Evolutionary conservation across 2,113 vertebrate species (phyloP).

Genomic region (Lamprologus tigripictilis): DNA sequence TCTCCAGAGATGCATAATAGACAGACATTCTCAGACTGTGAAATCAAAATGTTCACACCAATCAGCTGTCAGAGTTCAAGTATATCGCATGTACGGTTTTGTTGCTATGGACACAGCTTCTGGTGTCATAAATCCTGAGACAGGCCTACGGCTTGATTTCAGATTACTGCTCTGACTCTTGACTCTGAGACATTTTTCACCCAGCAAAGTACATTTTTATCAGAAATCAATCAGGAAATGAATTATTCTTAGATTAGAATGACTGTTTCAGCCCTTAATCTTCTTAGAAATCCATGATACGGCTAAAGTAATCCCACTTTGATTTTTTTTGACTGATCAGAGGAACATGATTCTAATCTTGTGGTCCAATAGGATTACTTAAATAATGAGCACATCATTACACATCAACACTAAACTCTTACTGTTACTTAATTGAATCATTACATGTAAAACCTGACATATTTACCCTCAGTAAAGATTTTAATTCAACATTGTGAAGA

Average conservation of each 20-base stretch:
- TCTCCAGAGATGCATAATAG: constrained; percentile 24
- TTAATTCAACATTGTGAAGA: not conserved
- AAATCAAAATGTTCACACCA: constrained; percentile 52
- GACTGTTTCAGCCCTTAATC: constrained; percentile 48
- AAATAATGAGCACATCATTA: constrained; percentile 51
- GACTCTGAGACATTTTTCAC: not conserved
- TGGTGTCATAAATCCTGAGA: constrained; percentile 35
- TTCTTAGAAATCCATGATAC: constrained; percentile 25
- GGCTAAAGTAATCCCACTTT: constrained; percentile 43
- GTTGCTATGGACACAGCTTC: constrained; percentile 67
- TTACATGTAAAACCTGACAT: constrained; percentile 14
- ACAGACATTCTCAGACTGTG: constrained; percentile 14
- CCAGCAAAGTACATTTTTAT: constrained; percentile 8
- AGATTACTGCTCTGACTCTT: constrained; percentile 9
- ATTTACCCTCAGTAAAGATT: not conserved
- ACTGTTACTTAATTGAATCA: constrained; percentile 37
- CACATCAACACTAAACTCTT: constrained; percentile 15
- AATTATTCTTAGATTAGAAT: constrained; percentile 50
- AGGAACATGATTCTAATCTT: constrained; percentile 49
- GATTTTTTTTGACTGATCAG: constrained; percentile 51
- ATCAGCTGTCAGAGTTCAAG: constrained; percentile 48
- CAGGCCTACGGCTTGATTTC: constrained; percentile 5
- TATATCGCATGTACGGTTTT: constrained; percentile 25
- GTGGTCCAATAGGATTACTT: constrained; percentile 55
- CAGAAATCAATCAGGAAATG: constrained; percentile 44